Evolutionary conservation across 1,140 invertebrate species (phyloP), one percentile per base, ranked within the genome.

Genomic region (Drosophila oshimai): DNA sequence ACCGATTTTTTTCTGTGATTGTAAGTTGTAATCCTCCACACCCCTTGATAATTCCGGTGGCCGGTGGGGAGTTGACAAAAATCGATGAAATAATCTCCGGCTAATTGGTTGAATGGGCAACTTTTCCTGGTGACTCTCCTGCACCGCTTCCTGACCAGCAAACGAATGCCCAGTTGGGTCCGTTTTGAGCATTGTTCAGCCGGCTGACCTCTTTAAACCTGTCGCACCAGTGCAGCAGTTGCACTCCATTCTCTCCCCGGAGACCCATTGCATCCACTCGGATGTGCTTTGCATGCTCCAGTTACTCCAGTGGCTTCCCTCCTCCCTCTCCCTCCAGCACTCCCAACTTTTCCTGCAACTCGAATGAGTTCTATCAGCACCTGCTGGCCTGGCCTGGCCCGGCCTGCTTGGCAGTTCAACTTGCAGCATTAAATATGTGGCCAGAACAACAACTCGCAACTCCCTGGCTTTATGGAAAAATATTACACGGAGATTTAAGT

Each of bases 251-350:
- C 41, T 10, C 57, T 60, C 61, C 55, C 46, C 55, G 28, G 55
- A 53, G 45, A 55, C 50, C 33, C 54, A 76, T 58, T 54, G 73
- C 55, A 74, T 41, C 74, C 80, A 79, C 79, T 83, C 74, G 80
- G 79, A 86, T 83, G 74, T 83, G 75, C 79, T 83, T 79, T 77
- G 76, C 79, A 83, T 83, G 79, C 79, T 83, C 79, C 70, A 86
- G 62, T 83, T 83, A 45, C 44, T 67, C 49, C 60, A 53, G 65
- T 54, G 42, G 41, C 64, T 37, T 20, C 64, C 12, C 39, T 10
- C n/a, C 50, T 42, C 45, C 29, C 6, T n/a, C 42, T 15, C 22
- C 22, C 15, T n/a, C 29, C 15, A 20, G 18, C 39, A 29, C 34
- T 41, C 55, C 65, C 50, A 70, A 70, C 58, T 65, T 65, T 37